Evolutionary conservation across 2,888 invertebrate genomes (phyloP), one percentile per base, ranked within the genome.

Genomic region (Teinopalpus imperialis): DNA sequence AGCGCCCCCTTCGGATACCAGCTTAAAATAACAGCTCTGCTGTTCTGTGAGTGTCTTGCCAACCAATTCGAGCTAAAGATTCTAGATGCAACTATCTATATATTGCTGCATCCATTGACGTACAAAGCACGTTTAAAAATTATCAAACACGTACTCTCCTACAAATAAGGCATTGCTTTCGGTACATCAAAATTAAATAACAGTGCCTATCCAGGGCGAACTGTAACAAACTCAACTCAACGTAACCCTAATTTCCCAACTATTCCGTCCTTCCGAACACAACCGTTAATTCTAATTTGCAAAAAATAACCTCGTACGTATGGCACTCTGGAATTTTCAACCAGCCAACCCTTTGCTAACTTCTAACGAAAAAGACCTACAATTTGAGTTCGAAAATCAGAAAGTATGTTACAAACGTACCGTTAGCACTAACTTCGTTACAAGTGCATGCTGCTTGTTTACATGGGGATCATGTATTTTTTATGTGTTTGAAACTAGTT

Each of bases 391-490:
- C 16, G 31, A 29, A 31, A 48, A 44, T 23, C 29, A 43, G 32
- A 47, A 51, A 51, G 44, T 45, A 44, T 42, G 47, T 48, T 40
- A 39, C 39, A 26, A 29, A 35, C 46, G 8, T n/a, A 16, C 35
- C 20, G 29, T 23, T 31, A 7, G 31, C 23, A 36, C 12, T 37
- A 44, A 44, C 31, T 44, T 44, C 23, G 29, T 34, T 42, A 41
- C 41, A 42, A 42, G 47, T 36, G 42, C 35, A 31, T 29, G n/a
- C 3, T 13, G 39, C 35, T 47, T 41, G 26, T 30, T 46, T 40
- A 46, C 40, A 35, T 46, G 32, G 40, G 8, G n/a, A 12, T 32
- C 34, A 29, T 39, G 40, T 20, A 29, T 32, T 39, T 39, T 41
- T 30, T 32, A 34, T 34, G 20, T 21, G 30, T 10, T 31, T 29